Conservation (phyloP, 2,113 vertebrate species). For the Colossoma macropomum region DNA sequence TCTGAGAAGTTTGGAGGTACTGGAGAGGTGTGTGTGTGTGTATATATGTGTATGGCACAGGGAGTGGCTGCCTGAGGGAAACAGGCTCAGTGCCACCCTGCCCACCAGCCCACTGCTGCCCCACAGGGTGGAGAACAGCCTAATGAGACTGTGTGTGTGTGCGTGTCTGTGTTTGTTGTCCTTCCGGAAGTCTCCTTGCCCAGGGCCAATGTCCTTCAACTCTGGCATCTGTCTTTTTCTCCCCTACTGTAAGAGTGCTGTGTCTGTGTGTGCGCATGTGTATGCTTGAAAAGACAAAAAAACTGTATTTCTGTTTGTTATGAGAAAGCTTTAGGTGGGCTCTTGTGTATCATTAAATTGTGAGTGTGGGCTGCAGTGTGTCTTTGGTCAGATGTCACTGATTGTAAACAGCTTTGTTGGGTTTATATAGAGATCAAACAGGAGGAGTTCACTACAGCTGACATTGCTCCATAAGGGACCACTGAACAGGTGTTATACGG, state of each 20-base stretch:
- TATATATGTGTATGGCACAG: conserved; percentile 18
- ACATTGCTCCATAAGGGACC: not conserved
- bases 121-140: conserved; percentile 40
- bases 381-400: conserved; percentile 25
- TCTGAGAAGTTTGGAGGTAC: conserved; percentile 29
- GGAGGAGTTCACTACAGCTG: conserved; percentile 8
- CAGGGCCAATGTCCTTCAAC: conserved; percentile 42
- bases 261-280: not conserved
- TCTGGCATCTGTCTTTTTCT: conserved; percentile 35
- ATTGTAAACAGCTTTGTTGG: conserved; percentile 6
- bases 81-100: conserved; percentile 50
- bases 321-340: not conserved
- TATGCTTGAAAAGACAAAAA: not conserved
- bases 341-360: conserved; percentile 23
- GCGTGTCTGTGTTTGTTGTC: conserved; percentile 38
- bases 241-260: conserved; percentile 20
- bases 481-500: conserved; percentile 40
- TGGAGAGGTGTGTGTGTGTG: conserved; percentile 40
- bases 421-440: conserved; percentile 29
- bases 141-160: conserved; percentile 36
- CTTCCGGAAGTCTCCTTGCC: conserved; percentile 49
- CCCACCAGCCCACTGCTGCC: conserved; percentile 41
- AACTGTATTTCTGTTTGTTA: not conserved
- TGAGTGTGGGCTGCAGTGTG: conserved; percentile 5
- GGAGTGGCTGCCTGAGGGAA: conserved; percentile 48